These are phyloP conservation scores for Byasa hedistus DNA, from an alignment of 2,888 invertebrate species.

Conservation along the genomic window DNA sequence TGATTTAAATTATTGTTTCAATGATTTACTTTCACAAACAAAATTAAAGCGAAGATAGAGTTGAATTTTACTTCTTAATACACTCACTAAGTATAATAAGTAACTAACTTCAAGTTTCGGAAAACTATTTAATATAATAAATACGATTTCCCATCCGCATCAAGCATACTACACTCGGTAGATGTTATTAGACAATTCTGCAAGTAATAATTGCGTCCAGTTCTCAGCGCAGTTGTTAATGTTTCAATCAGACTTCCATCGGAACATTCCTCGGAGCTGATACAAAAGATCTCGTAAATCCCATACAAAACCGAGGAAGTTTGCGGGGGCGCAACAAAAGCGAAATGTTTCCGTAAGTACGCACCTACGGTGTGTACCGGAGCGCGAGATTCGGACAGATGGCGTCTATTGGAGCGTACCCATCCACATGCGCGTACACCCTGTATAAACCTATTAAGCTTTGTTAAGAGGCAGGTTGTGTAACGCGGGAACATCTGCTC, in stretches of 20 bases:
- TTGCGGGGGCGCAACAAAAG: constrained; percentile 17
- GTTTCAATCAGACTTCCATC: background rate
- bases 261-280: background rate
- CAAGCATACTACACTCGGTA: background rate
- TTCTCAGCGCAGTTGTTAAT: no score
- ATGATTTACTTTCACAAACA: no score
- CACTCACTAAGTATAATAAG: no score
- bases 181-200: background rate
- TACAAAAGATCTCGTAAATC: constrained; percentile 18
- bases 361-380: constrained; percentile 25
- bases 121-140: no score
- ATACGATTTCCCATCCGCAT: no score
- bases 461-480: constrained; percentile 29
- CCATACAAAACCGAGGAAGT: constrained; percentile 14
- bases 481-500: constrained; percentile 25
- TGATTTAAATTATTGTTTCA: no score
- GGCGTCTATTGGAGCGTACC: constrained; percentile 28
- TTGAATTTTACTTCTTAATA: no score
- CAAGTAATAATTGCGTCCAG: background rate
- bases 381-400: constrained; percentile 32
- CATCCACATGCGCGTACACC: constrained; percentile 25
- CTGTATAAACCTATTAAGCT: constrained; percentile 27
- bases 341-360: constrained; percentile 26
- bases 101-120: no score
- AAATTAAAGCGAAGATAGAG: no score